Evolutionary conservation across 2,113 vertebrate species (phyloP).

Genomic region (Callionymus lyra): DNA sequence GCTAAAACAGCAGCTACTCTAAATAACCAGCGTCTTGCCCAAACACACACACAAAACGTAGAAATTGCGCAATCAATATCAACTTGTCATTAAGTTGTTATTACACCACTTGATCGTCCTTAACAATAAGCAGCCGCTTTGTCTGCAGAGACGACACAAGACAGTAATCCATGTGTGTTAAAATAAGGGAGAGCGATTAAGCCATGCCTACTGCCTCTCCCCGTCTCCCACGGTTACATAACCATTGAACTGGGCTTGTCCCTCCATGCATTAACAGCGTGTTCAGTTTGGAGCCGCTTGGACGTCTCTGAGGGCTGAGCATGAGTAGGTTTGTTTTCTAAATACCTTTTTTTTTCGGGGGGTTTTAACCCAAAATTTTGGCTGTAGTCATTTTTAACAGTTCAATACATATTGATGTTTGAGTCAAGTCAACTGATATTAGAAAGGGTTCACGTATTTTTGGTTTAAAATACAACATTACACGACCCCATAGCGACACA

Average conservation of each 20-base stretch:
- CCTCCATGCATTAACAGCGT: conserved; percentile 20
- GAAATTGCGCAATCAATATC: no score
- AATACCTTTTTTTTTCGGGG: conserved; percentile 3
- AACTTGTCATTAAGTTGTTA: background rate
- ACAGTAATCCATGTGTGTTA: conserved; percentile 20
- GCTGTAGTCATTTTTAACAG: no score
- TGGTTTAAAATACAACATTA: no score
- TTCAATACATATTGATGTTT: no score
- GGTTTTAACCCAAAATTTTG: conserved; percentile 22
- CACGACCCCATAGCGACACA: no score
- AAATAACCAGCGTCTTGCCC: no score
- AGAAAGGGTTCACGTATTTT: no score
- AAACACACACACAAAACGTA: no score
- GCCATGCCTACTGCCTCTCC: conserved; percentile 32
- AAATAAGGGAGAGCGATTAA: conserved; percentile 15
- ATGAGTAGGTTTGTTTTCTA: no score
- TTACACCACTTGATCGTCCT: background rate
- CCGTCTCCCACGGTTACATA: conserved; percentile 43
- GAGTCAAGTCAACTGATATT: no score
- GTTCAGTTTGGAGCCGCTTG: conserved; percentile 11
- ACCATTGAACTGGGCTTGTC: conserved; percentile 32
- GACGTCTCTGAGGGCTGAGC: background rate
- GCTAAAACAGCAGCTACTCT: conserved; percentile 3
- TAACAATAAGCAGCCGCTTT: background rate
- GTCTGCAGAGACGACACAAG: conserved; percentile 6